Evolutionary conservation across 2,888 invertebrate genomes (phyloP).

Genomic region (Drosophila prolongata): DNA sequence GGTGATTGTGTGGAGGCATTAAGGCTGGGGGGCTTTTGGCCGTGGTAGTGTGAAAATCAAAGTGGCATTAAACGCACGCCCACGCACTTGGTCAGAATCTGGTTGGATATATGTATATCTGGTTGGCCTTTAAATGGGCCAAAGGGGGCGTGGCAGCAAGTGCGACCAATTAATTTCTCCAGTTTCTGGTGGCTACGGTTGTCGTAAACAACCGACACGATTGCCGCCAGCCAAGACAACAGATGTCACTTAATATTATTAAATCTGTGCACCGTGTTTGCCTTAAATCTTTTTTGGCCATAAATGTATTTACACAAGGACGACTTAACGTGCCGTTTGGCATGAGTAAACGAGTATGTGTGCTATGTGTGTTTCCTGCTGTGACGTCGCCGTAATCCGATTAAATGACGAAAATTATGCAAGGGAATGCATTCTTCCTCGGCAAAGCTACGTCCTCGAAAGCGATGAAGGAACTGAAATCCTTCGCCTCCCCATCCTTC

Average conservation of each 20-base stretch:
- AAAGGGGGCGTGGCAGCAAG: conserved; percentile 8
- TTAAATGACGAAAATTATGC: conserved; percentile 65
- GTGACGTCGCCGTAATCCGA: conserved; percentile 54
- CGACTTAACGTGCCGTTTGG: conserved; percentile 9
- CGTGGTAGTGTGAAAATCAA: conserved; percentile 45
- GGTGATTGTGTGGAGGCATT: not conserved
- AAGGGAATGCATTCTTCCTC: conserved; percentile 52
- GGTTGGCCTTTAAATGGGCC: conserved; percentile 5
- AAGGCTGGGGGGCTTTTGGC: not conserved
- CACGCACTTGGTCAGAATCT: conserved; percentile 45
- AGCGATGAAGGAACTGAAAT: conserved; percentile 14
- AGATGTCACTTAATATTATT: conserved; percentile 65
- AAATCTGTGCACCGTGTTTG: conserved; percentile 51
- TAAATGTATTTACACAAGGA: conserved; percentile 52
- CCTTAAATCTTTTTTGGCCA: conserved; percentile 18
- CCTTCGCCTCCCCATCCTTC: conserved; percentile 5
- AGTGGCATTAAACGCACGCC: conserved; percentile 58
- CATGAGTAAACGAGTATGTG: not conserved
- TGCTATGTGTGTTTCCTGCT: not conserved
- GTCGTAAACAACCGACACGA: conserved; percentile 5
- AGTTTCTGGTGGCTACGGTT: conserved; percentile 18
- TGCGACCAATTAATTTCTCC: conserved; percentile 38
- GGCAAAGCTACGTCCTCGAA: conserved; percentile 30
- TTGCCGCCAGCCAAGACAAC: conserved; percentile 23
- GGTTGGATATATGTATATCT: conserved; percentile 21